Base-by-base conservation (phyloP, 2,797 vertebrate species). In the Apodemus agrarius region DNA sequence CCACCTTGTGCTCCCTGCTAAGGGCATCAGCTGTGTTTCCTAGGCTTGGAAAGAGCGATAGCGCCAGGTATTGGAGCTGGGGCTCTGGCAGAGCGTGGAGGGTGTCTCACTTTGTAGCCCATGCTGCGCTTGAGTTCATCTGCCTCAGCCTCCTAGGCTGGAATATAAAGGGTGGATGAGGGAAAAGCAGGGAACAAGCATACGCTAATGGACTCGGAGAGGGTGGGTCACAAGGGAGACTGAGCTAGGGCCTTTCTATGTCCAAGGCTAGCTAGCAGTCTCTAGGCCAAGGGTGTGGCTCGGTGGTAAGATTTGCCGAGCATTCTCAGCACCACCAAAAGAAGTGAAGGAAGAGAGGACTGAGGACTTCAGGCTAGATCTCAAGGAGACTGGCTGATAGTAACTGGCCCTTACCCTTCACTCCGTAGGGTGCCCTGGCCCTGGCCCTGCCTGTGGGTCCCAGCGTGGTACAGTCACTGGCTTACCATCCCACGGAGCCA, bases 401-500 rank as follows among this genome's bases (percentile, higher is more conserved):
- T 21, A 34, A 79, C 49, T 3, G 0, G 5, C 59, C n/a, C 13
- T 59, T 9, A 5, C n/a, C 6, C 74, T 40, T 95, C 29, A 0
- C 34, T 67, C 57, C 2, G 3, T 96, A 99, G 99, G 99, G 99
- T 0, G 99, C 99, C 1, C 95, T 99, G 97, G 98, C 98, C 0
- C 95, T 99, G 97, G 99, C 98, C 90, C 98, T 99, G 93, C 98
- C 98, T 0, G 99, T 99, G 89, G 99, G 99, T 12, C 98, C 98
- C 3, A 97, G 98, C 0, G 99, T 99, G 0, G 99, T 99, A 49
- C 99, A 99, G 97, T 99, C 99, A 0, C 90, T 99, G 95, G 98
- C 99, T 85, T 99, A 99, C 98, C 99, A 99, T 95, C 99, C 99
- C 1, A 97, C 98, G 0, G 99, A 99, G 97, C 97, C 99, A 89